Conservation (phyloP, 2,113 vertebrate species). For the Zapornia atra region DNA sequence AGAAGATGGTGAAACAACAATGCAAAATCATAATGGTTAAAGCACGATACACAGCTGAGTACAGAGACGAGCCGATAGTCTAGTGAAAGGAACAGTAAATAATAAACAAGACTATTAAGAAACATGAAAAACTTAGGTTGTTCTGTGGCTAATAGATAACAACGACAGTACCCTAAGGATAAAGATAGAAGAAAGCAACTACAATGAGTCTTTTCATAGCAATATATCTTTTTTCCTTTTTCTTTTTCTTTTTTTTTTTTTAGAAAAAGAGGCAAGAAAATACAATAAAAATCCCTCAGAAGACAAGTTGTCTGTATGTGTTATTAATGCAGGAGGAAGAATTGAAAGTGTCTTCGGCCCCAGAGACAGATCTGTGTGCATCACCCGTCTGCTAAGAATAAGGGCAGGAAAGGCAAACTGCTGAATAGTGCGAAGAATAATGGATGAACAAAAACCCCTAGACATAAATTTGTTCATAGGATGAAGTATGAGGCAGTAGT, state of each 20-base stretch:
- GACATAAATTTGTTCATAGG: neutral
- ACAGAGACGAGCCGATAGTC: neutral
- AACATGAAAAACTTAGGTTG: neutral
- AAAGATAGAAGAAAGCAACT: neutral
- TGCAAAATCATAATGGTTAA: neutral
- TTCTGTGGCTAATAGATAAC: slow-evolving; percentile 23
- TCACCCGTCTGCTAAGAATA: neutral
- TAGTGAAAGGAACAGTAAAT: slow-evolving; percentile 16
- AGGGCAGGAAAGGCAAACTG: neutral
- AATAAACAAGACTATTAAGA: neutral
- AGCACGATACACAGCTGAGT: neutral
- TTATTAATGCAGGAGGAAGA: slow-evolving; percentile 32
- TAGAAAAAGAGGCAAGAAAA: slow-evolving; percentile 2
- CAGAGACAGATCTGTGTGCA: neutral
- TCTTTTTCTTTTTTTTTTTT: neutral
- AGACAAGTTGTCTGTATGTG: neutral
- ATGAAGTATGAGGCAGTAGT: slow-evolving; percentile 12
- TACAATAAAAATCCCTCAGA: neutral
- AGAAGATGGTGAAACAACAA: neutral
- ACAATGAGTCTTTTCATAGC: slow-evolving; percentile 5
- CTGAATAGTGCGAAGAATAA: neutral
- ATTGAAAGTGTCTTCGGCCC: neutral
- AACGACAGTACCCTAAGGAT: neutral
- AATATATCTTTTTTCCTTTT: neutral
- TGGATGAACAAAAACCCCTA: neutral